phyloP scores from a whole-genome alignment of 2,113 vertebrate genomes.

The Sinosuthora webbiana region DNA sequence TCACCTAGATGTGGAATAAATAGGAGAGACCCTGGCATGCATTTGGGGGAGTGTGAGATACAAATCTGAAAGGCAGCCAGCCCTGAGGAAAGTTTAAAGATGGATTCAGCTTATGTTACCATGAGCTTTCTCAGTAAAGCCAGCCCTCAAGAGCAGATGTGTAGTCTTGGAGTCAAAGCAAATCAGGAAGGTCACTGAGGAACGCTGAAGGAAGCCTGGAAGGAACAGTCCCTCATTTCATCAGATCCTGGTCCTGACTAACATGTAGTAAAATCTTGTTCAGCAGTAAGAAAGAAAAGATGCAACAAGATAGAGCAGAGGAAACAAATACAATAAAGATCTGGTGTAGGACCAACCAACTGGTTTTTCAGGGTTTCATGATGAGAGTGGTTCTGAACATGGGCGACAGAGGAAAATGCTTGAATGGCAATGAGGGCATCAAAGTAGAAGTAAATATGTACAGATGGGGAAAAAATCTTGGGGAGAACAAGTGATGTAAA shows the following conservation, averaged over 20 bases:
- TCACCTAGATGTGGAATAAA: background rate
- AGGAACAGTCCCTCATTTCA: background rate
- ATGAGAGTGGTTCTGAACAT: accelerated
- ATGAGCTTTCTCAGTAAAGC: background rate
- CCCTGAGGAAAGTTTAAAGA: background rate
- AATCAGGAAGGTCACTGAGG: background rate
- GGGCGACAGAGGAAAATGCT: background rate
- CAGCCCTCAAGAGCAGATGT: background rate
- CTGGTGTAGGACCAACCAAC: background rate
- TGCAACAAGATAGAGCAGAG: background rate
- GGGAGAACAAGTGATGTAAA: background rate
- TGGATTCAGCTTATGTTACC: background rate
- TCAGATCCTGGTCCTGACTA: background rate
- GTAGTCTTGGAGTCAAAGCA: background rate
- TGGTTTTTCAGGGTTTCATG: background rate
- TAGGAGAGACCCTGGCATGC: background rate
- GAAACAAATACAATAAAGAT: background rate
- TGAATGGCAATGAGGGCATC: background rate
- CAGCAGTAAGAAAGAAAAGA: background rate
- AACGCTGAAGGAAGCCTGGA: background rate
- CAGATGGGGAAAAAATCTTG: background rate
- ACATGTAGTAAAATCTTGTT: background rate
- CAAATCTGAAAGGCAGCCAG: background rate
- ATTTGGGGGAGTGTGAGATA: background rate
- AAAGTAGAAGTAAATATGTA: background rate